Percentiles rank a stretch among this genome's conserved stretches.
phyloP scores from a whole-genome alignment of 2,113 vertebrate species.

The Pteropus alecto region DNA sequence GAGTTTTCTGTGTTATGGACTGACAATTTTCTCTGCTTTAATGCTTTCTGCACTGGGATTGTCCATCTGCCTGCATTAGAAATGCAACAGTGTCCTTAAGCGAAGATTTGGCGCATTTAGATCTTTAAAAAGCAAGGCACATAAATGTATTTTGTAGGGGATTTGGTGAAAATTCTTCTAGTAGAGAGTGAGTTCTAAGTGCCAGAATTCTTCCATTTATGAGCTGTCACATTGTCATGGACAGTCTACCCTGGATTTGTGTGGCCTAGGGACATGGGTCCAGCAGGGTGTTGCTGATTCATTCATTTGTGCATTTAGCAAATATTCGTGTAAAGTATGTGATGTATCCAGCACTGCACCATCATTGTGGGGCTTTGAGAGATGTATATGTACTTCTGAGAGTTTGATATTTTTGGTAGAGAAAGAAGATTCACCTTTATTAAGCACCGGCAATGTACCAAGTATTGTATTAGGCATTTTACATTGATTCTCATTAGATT shows the following conservation, averaged over 20 bases:
- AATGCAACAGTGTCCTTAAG: slow-evolving; percentile 32
- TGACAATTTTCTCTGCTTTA: background rate
- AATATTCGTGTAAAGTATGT: background rate
- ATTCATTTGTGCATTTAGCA: background rate
- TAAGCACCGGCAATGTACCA: background rate
- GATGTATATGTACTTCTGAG: background rate
- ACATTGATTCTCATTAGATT: background rate
- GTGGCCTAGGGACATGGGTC: background rate
- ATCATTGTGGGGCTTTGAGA: background rate
- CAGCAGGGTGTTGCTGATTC: background rate
- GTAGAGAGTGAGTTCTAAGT: background rate
- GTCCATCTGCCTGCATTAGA: background rate
- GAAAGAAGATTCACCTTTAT: background rate
- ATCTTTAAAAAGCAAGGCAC: slow-evolving; percentile 33
- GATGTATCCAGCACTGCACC: background rate
- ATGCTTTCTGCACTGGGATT: background rate
- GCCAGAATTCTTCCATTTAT: background rate
- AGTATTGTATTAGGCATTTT: background rate
- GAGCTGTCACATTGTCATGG: background rate
- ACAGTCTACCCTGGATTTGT: background rate
- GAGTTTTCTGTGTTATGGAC: background rate
- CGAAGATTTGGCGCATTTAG: slow-evolving; percentile 23
- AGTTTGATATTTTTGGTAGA: background rate
- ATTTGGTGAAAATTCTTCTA: background rate
- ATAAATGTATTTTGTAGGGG: background rate